Conservation (phyloP, 2,888 invertebrate genomes). For the Watsonalla binaria region DNA sequence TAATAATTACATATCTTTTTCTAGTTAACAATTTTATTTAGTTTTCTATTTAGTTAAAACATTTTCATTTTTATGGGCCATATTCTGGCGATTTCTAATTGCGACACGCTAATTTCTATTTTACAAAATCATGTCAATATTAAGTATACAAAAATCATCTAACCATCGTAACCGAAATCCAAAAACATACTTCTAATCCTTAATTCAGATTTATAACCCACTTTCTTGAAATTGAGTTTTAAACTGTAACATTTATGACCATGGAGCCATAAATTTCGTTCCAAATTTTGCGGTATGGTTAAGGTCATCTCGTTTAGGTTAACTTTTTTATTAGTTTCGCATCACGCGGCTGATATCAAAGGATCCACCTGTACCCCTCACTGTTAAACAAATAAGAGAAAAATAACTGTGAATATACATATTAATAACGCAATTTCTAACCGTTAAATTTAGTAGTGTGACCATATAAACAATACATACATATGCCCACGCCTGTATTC, state of each 20-base stretch:
- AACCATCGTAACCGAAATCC: too few relatives aligned
- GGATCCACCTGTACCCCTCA: constrained; percentile 61
- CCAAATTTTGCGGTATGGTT: constrained; percentile 38
- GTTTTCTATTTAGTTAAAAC: too few relatives aligned
- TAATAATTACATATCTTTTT: too few relatives aligned
- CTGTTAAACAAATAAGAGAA: constrained; percentile 67
- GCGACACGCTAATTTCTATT: too few relatives aligned
- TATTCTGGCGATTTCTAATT: too few relatives aligned
- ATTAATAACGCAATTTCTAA: constrained; percentile 66
- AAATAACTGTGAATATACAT: constrained; percentile 65
- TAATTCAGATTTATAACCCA: too few relatives aligned
- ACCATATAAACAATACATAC: constrained; percentile 36
- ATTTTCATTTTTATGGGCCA: too few relatives aligned
- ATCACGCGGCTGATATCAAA: constrained; percentile 54
- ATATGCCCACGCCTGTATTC: too few relatives aligned
- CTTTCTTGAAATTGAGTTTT: constrained; percentile 18
- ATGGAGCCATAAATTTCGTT: constrained; percentile 35
- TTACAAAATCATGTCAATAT: too few relatives aligned
- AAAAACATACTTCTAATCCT: too few relatives aligned
- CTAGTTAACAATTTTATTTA: too few relatives aligned
- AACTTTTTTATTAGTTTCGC: constrained; percentile 41
- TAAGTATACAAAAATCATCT: too few relatives aligned
- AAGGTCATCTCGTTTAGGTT: constrained; percentile 24
- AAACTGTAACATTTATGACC: constrained; percentile 27
- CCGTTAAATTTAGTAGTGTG: constrained; percentile 49